These are phyloP conservation scores for Anoura caudifer DNA, from an alignment of 2,113 vertebrate genomes.

Conservation along the genomic window DNA sequence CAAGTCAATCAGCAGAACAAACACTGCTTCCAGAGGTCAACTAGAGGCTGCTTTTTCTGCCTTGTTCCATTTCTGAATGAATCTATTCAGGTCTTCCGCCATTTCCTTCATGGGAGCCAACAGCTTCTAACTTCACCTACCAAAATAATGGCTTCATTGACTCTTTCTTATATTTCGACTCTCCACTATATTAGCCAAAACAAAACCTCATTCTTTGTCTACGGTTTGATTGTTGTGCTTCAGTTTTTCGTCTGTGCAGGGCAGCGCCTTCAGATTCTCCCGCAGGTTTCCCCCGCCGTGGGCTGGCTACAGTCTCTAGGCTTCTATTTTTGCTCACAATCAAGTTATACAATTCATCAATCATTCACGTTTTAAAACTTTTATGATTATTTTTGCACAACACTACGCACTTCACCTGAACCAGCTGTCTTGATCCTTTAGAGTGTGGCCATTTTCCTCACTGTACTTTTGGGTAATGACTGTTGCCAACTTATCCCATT, in stretches of 20 bases:
- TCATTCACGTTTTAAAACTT: conserved; percentile 45
- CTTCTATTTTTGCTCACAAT: conserved; percentile 42
- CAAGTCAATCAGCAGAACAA: neutral
- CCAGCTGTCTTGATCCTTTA: conserved; percentile 27
- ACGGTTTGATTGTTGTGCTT: neutral
- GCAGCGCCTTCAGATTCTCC: neutral
- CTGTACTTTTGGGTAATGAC: conserved; percentile 32
- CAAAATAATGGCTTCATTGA: conserved; percentile 18
- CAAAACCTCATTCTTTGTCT: conserved; percentile 1
- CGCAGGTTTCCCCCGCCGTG: neutral
- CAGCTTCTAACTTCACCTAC: neutral
- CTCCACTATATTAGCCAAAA: neutral
- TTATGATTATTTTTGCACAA: conserved; percentile 43
- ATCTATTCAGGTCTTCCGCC: conserved; percentile 5
- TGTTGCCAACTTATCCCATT: conserved; percentile 34
- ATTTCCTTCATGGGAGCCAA: neutral
- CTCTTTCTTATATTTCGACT: conserved; percentile 29
- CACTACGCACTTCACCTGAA: neutral
- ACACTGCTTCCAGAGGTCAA: neutral
- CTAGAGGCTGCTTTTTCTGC: neutral
- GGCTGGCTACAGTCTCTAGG: neutral
- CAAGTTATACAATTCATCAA: conserved; percentile 4
- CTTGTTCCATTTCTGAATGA: conserved; percentile 12
- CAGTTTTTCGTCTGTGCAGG: neutral
- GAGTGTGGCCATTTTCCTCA: neutral